Percentiles rank a stretch among this genome's conserved stretches.
These are phyloP conservation scores for Eubasilissa splendida DNA, from an alignment of 2,888 invertebrate genomes.

Conservation along the genomic window DNA sequence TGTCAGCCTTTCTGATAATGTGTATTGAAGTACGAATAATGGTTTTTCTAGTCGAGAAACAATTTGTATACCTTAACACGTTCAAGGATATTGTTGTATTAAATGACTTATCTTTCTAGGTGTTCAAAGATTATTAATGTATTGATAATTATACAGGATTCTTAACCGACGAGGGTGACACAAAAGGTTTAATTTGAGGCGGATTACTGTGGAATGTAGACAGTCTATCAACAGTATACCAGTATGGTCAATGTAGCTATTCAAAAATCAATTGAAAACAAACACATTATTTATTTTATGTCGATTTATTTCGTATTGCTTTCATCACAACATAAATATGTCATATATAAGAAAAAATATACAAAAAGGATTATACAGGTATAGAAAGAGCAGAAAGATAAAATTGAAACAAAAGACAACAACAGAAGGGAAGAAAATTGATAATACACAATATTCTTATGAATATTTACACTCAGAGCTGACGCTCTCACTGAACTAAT, in stretches of 20 bases:
- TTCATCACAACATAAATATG: constrained; percentile 10
- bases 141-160: no score
- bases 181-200: no score
- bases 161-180: no score
- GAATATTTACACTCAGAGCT: constrained; percentile 45
- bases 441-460: constrained; percentile 31
- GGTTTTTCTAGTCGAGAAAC: no score
- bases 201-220: no score
- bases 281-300: constrained; percentile 11
- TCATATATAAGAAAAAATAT: constrained; percentile 9
- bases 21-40: no score
- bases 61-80: no score
- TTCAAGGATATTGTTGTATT: no score
- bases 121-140: no score
- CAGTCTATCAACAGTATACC: no score
- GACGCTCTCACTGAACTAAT: constrained; percentile 3
- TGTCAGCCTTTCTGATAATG: no score
- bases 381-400: not conserved
- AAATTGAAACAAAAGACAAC: not conserved
- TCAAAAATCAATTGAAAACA: not conserved
- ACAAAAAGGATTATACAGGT: constrained; percentile 1
- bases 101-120: no score
- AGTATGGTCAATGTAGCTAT: not conserved
- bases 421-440: not conserved
- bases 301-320: constrained; percentile 45